Evolutionary conservation across 2,888 invertebrate genomes (phyloP).

Genomic region (Stenodera caucasica): DNA sequence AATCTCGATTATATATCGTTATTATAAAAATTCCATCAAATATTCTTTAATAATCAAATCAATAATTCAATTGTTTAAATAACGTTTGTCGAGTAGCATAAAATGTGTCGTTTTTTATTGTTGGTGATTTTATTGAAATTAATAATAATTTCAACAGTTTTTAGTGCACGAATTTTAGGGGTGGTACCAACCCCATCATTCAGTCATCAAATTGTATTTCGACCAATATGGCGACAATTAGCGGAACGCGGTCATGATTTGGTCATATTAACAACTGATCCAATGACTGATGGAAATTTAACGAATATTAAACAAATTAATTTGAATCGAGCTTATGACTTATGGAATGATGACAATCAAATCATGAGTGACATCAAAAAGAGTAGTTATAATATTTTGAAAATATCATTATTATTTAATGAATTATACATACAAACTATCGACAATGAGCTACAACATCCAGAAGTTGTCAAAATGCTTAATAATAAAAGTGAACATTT

Average conservation of each 20-base stretch:
- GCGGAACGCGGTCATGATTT: slow-evolving; percentile 55
- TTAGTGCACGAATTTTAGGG: slow-evolving; percentile 33
- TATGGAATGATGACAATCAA: not conserved
- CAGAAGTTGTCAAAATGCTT: slow-evolving; percentile 40
- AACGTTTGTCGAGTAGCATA: too few relatives aligned
- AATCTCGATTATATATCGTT: too few relatives aligned
- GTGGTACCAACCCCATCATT: slow-evolving; percentile 35
- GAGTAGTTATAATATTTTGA: not conserved
- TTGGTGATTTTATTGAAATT: not conserved
- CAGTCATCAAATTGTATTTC: slow-evolving; percentile 56
- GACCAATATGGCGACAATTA: slow-evolving; percentile 53
- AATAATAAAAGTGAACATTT: slow-evolving; percentile 47
- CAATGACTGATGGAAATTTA: slow-evolving; percentile 32
- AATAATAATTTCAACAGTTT: too few relatives aligned
- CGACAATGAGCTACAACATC: slow-evolving; percentile 12
- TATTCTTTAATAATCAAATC: too few relatives aligned
- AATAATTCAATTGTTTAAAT: too few relatives aligned
- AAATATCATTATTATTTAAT: slow-evolving; percentile 9
- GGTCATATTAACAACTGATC: slow-evolving; percentile 55
- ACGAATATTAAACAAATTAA: slow-evolving; percentile 49
- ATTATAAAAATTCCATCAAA: too few relatives aligned
- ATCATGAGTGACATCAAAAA: not conserved
- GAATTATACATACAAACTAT: slow-evolving; percentile 20
- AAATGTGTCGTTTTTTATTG: not conserved
- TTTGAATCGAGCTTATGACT: slow-evolving; percentile 14